Evolutionary conservation across 2,888 invertebrate genomes (phyloP).

Genomic region (Macaria liturata): DNA sequence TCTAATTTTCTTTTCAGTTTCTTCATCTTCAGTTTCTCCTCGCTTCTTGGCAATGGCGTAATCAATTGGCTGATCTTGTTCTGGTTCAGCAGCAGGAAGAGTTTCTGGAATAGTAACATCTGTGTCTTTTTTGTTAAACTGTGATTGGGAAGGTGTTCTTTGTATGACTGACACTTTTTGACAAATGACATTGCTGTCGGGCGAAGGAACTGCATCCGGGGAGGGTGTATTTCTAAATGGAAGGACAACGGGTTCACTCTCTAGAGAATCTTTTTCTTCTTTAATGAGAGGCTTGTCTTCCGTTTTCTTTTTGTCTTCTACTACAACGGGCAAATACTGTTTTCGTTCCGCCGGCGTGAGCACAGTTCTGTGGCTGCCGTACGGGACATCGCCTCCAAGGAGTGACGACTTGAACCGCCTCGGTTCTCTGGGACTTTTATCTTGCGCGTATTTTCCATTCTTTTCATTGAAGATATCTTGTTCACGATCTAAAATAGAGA

Average conservation of each 20-base stretch:
- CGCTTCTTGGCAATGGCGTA: conserved; percentile 93
- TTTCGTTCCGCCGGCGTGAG: conserved; percentile 92
- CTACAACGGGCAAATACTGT: conserved; percentile 86
- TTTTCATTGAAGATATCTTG: conserved; percentile 79
- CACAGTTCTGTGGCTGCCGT: conserved; percentile 89
- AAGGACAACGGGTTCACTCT: conserved; percentile 84
- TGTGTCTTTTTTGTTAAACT: conserved; percentile 74
- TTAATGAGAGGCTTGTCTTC: conserved; percentile 81
- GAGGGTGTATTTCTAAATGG: conserved; percentile 77
- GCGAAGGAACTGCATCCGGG: conserved; percentile 83
- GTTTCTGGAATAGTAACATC: conserved; percentile 80
- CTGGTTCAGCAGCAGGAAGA: conserved; percentile 83
- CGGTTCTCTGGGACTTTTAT: conserved; percentile 75
- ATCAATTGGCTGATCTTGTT: conserved; percentile 94
- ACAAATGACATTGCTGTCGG: conserved; percentile 87
- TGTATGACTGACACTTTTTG: conserved; percentile 91
- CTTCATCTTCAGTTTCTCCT: conserved; percentile 86
- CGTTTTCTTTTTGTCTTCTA: conserved; percentile 82
- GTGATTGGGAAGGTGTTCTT: conserved; percentile 86
- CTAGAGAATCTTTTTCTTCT: conserved; percentile 86
- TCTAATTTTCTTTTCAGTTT: conserved; percentile 86
- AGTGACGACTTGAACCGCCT: conserved; percentile 90
- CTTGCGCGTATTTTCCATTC: conserved; percentile 56
- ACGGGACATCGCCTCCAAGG: conserved; percentile 91
- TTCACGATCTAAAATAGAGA: conserved; percentile 74